Evolutionary conservation across 1,140 invertebrate genomes (phyloP), one percentile per base, ranked within the genome.

Genomic region (Diprion similis): DNA sequence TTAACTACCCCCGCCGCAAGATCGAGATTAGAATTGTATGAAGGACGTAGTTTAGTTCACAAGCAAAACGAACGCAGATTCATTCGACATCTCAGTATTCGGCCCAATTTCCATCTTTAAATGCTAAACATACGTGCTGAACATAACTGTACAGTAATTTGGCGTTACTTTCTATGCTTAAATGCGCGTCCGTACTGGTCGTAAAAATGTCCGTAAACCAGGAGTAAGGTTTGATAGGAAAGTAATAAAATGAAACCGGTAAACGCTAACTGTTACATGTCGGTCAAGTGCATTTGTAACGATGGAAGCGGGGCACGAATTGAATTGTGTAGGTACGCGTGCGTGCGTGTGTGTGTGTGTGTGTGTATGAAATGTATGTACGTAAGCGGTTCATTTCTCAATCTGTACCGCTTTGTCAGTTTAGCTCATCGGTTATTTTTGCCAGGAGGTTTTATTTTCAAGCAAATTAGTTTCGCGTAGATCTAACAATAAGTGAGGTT

Each of bases 341-440:
- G 51, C 6, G 51, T 59, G 51, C 9, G 51, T 15, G 11, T 15
- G 51, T 59, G 51, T 59, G 9, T 59, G 51, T 9, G 51, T 59
- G n/a, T 59, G 9, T 59, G 51, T 59, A 9, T 9, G 51, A 15
- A 59, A 59, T 15, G 51, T 59, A 59, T 59, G n/a, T 59, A 59
- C 51, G 51, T 37, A 59, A 59, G 51, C 51, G 6, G n/a, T 17
- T 59, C 51, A 59, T 59, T 15, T 59, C 51, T 59, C 51, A 59
- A 59, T 59, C 24, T 37, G 51, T 59, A 59, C 11, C 51, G 51
- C 51, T 59, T 4, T 59, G 51, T 59, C 51, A 59, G 51, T 59
- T 59, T 59, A 59, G 51, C 51, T 59, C 51, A 59, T 59, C 51
- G 51, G 51, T 59, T 59, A 59, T 59, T 59, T 59, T 59, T 59